Conservation (phyloP, 2,113 vertebrate genomes). For the Strix aluco region DNA sequence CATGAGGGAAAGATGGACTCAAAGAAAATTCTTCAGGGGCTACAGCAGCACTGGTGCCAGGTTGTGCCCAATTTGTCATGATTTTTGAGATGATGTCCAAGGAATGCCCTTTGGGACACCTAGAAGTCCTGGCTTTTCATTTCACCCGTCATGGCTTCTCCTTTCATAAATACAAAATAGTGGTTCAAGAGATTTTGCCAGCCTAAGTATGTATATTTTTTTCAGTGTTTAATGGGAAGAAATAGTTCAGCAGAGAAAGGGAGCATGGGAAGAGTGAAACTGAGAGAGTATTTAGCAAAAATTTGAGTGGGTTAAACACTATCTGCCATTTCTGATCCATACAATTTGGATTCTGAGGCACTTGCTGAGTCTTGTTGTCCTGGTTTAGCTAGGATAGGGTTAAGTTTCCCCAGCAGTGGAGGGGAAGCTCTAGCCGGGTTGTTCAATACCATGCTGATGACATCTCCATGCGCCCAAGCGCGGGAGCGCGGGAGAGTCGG, state of each 20-base stretch:
- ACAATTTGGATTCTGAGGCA: neutral
- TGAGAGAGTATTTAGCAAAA: neutral
- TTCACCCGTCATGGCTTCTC: neutral
- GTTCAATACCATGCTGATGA: no score
- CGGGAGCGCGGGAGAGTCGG: no score
- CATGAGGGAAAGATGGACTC: neutral
- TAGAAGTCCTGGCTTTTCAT: neutral
- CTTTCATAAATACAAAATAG: neutral
- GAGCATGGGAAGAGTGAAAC: neutral
- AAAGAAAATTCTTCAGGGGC: neutral
- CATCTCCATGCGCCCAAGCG: no score
- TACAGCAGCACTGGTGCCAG: neutral
- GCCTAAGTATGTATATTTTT: neutral
- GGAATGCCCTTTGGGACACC: neutral
- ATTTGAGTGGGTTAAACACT: neutral
- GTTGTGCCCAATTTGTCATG: neutral
- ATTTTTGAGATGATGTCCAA: neutral
- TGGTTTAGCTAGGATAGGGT: no score
- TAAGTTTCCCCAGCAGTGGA: no score
- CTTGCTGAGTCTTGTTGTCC: neutral
- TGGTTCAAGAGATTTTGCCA: neutral
- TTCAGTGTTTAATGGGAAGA: neutral
- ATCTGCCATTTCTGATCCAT: neutral
- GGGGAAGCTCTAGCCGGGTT: no score
- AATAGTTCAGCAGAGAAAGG: neutral